Evolutionary conservation across 2,888 invertebrate species (phyloP).

Genomic region (Carabus problematicus): DNA sequence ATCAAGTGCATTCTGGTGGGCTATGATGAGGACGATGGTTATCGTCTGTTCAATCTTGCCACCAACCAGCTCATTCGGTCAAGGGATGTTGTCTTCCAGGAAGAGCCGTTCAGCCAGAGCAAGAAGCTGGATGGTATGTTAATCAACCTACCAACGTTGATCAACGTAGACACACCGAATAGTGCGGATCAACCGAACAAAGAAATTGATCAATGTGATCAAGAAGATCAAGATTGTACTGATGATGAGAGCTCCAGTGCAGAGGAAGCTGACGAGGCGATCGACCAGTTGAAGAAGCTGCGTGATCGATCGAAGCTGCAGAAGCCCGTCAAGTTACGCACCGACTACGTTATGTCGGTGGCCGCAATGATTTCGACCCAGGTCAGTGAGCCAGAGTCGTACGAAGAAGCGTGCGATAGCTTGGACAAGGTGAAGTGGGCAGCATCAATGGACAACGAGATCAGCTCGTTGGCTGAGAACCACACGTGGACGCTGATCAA

Average conservation of each 20-base stretch:
- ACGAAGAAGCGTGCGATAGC: constrained; percentile 35
- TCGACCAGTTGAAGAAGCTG: not conserved
- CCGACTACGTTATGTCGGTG: constrained; percentile 14
- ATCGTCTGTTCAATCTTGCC: constrained; percentile 45
- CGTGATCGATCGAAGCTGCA: no score
- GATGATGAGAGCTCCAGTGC: not conserved
- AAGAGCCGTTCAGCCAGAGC: constrained; percentile 7
- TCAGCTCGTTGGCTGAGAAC: constrained; percentile 45
- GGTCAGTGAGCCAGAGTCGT: constrained; percentile 32
- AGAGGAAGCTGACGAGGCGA: not conserved
- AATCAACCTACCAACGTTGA: not conserved
- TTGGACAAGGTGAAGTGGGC: constrained; percentile 39
- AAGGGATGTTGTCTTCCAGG: constrained; percentile 25
- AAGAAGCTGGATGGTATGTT: constrained; percentile 3
- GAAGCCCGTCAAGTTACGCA: not conserved
- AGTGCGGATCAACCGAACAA: not conserved
- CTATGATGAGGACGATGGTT: constrained; percentile 47
- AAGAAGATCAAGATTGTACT: not conserved
- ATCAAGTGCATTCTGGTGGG: constrained; percentile 46
- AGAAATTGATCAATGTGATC: not conserved
- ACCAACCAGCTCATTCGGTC: constrained; percentile 14
- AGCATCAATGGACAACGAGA: constrained; percentile 46
- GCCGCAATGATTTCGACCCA: not conserved
- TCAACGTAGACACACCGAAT: constrained; percentile 4
- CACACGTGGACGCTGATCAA: constrained; percentile 47